Evolutionary conservation across 2,113 vertebrate species (phyloP).

Genomic region (Tachuris rubrigastra): DNA sequence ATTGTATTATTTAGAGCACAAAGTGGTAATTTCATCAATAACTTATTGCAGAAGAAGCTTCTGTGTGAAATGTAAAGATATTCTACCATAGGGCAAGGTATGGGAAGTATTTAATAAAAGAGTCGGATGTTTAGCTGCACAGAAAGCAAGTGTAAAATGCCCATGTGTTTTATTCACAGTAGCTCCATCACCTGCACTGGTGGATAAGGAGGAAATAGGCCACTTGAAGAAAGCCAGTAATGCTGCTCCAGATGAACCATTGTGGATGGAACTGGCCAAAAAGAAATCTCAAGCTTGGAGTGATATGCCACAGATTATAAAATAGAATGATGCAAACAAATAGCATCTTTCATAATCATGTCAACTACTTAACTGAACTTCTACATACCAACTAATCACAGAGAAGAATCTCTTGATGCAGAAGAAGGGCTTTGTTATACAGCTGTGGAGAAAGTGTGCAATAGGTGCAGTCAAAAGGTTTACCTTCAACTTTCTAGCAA

Average conservation of each 20-base stretch:
- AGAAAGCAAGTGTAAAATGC: background rate
- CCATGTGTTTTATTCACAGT: constrained; percentile 25
- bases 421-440: constrained; percentile 28
- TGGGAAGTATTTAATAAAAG: background rate
- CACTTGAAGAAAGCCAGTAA: constrained; percentile 72
- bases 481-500: constrained; percentile 32
- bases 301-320: constrained; percentile 85
- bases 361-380: constrained; percentile 6
- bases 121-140: background rate
- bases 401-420: constrained; percentile 24
- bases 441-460: constrained; percentile 54
- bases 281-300: constrained; percentile 98
- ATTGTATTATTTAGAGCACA: background rate
- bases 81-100: background rate
- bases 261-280: constrained; percentile 97
- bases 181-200: constrained; percentile 37
- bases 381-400: constrained; percentile 12
- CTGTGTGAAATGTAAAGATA: background rate
- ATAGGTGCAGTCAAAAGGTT: constrained; percentile 54
- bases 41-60: background rate
- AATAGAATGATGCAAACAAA: constrained; percentile 46
- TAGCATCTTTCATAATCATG: background rate
- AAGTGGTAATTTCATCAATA: background rate
- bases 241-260: constrained; percentile 79
- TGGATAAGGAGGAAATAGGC: constrained; percentile 74